Percentiles rank a stretch among this genome's conserved stretches.
Evolutionary conservation across 2,888 invertebrate species (phyloP).

Genomic region (Archips crataeganus): DNA sequence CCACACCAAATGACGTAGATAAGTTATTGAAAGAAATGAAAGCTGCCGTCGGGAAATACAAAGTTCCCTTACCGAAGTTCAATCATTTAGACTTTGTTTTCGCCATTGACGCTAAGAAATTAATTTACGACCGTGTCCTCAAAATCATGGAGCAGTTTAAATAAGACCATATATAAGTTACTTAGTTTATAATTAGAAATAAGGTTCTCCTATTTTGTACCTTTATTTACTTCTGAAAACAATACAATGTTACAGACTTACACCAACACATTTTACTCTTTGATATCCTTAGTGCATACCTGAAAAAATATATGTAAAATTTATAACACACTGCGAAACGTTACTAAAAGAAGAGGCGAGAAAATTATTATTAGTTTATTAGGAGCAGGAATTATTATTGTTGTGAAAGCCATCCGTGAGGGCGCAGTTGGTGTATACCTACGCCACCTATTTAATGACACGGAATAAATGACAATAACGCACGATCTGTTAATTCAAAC

Average conservation of each 20-base stretch:
- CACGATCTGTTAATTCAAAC: too few species aligned
- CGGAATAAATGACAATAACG: too few species aligned
- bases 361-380: too few species aligned
- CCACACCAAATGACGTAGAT: slow-evolving; percentile 75
- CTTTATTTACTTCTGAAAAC: slow-evolving; percentile 15
- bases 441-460: too few species aligned
- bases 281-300: slow-evolving; percentile 10
- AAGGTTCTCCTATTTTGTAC: slow-evolving; percentile 1
- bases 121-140: slow-evolving; percentile 85
- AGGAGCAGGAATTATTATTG: too few species aligned
- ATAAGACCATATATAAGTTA: slow-evolving; percentile 11
- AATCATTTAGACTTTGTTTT: slow-evolving; percentile 87
- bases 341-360: too few species aligned
- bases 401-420: too few species aligned
- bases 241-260: neutral
- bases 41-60: slow-evolving; percentile 74
- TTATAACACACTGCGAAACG: neutral
- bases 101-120: slow-evolving; percentile 83
- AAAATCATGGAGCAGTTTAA: slow-evolving; percentile 75
- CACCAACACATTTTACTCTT: slow-evolving; percentile 14
- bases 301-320: slow-evolving; percentile 15
- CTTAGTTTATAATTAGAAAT: slow-evolving; percentile 6
- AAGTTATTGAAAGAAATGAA: slow-evolving; percentile 71
- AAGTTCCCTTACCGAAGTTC: slow-evolving; percentile 76
- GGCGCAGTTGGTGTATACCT: too few species aligned